These are phyloP conservation scores for Agriopis leucophaearia DNA, from an alignment of 2,888 invertebrate species.

Conservation along the genomic window DNA sequence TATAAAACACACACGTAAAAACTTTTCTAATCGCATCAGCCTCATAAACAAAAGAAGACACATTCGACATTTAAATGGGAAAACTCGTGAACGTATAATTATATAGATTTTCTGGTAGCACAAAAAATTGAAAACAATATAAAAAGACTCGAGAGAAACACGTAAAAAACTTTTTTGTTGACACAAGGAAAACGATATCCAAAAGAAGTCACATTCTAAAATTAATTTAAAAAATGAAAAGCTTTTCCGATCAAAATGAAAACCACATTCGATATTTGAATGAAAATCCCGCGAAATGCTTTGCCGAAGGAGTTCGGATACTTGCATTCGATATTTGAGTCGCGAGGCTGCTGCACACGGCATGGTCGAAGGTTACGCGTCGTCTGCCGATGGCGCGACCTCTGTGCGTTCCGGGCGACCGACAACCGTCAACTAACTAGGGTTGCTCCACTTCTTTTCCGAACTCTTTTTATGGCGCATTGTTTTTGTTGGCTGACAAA, in stretches of 20 bases:
- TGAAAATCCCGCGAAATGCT: constrained; percentile 7
- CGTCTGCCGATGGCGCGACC: constrained; percentile 57
- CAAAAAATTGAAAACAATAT: background rate
- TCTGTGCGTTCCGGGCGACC: constrained; percentile 73
- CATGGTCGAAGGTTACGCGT: constrained; percentile 72
- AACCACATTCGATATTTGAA: constrained; percentile 11
- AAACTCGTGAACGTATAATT: background rate
- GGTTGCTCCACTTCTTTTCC: constrained; percentile 73
- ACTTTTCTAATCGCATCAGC: background rate
- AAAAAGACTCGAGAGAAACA: background rate
- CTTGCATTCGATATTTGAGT: constrained; percentile 80
- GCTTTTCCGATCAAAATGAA: background rate
- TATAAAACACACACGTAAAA: background rate
- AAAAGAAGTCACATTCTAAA: background rate
- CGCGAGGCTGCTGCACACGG: constrained; percentile 75
- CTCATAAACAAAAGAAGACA: background rate
- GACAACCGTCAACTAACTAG: constrained; percentile 74
- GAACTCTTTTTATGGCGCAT: constrained; percentile 74
- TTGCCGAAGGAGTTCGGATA: constrained; percentile 56
- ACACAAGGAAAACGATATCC: background rate
- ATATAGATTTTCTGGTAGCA: background rate
- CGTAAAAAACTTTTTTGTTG: background rate
- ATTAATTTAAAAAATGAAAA: background rate
- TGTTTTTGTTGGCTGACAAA: constrained; percentile 70
- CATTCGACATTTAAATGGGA: background rate